Evolutionary conservation across 2,113 vertebrate genomes (phyloP).

Genomic region (Aplodontia rufa): DNA sequence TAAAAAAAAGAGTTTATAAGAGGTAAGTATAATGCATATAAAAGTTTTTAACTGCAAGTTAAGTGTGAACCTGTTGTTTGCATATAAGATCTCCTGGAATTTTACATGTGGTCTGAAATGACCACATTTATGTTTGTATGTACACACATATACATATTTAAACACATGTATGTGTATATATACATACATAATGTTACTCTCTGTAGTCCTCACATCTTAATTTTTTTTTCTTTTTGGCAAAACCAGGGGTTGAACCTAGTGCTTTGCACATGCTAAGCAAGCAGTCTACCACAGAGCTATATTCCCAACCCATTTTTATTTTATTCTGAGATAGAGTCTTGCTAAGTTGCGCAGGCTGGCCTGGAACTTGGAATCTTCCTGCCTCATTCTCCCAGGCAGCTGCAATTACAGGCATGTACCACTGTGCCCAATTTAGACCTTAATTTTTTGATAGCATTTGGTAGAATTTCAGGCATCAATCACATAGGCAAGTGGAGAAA

Average conservation of each 20-base stretch:
- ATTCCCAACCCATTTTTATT: neutral
- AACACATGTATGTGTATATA: too few species aligned
- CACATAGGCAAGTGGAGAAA: neutral
- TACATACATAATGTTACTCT: too few species aligned
- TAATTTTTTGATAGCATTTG: neutral
- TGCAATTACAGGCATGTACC: neutral
- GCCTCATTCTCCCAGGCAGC: neutral
- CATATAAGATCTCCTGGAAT: constrained; percentile 2
- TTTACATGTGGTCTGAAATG: neutral
- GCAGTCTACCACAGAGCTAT: neutral
- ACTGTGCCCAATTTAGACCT: neutral
- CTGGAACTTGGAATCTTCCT: neutral
- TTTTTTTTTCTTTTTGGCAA: neutral
- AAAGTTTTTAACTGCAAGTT: neutral
- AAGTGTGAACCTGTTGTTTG: neutral
- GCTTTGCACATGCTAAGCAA: neutral
- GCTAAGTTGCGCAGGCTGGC: neutral
- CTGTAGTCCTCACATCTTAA: neutral
- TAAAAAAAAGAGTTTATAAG: neutral
- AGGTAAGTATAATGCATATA: neutral
- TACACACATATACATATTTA: neutral
- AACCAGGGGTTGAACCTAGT: neutral
- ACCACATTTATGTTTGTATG: neutral
- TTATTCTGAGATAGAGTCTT: too few species aligned
- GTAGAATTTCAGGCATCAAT: neutral